Percentiles rank a stretch among this genome's conserved stretches.
These are phyloP conservation scores for Astropecten irregularis DNA, from an alignment of 53 echinoderm and acorn worm genomes.

Conservation along the genomic window DNA sequence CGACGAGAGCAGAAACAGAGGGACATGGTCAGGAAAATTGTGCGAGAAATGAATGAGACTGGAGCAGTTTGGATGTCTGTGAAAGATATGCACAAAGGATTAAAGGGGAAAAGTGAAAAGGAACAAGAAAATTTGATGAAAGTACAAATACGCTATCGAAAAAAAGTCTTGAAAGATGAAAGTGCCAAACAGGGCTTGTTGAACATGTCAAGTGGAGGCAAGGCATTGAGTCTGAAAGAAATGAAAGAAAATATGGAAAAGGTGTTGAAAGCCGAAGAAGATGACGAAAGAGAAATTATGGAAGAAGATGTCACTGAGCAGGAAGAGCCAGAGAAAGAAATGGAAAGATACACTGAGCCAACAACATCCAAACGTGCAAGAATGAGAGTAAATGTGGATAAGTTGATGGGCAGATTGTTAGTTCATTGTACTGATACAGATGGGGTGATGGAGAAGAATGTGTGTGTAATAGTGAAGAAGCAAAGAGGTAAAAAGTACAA, in stretches of 20 bases:
- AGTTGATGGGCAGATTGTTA: background rate
- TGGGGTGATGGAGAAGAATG: background rate
- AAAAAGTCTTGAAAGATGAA: constrained; percentile 45
- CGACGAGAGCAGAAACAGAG: constrained; percentile 56
- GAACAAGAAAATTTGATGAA: constrained; percentile 14
- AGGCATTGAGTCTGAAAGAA: constrained; percentile 5
- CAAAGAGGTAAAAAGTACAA: background rate
- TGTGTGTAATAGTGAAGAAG: background rate
- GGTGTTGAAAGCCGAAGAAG: background rate
- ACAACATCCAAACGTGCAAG: background rate
- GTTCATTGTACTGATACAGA: background rate
- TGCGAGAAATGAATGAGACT: constrained; percentile 63
- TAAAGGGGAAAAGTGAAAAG: constrained; percentile 20
- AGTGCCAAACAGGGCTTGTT: background rate
- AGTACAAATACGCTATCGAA: constrained; percentile 41
- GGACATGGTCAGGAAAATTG: constrained; percentile 66
- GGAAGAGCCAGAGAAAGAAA: background rate
- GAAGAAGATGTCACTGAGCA: background rate
- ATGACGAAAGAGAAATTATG: background rate
- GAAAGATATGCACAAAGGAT: constrained; percentile 1
- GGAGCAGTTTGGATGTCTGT: constrained; percentile 26
- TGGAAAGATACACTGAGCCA: background rate
- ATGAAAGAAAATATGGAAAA: constrained; percentile 21
- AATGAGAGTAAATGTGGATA: background rate
- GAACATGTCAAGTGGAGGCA: constrained; percentile 37